Conservation (phyloP, 1,140 invertebrate genomes). For the Pseudomyrmex gracilis region DNA sequence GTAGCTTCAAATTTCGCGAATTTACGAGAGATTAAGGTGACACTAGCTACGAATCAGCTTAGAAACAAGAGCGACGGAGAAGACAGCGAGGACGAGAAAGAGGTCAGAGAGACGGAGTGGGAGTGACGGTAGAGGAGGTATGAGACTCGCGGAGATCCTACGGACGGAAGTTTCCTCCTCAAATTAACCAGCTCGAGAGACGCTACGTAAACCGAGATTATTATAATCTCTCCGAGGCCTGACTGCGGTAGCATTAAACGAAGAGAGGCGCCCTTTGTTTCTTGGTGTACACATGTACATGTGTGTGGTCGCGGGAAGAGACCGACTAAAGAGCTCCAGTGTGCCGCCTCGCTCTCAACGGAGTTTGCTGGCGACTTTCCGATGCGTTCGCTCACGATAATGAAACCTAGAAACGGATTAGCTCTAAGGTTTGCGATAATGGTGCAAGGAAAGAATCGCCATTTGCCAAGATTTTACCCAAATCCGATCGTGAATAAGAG, state of each 20-base stretch:
- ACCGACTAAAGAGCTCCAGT: slow-evolving; percentile 39
- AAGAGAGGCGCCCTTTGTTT: slow-evolving; percentile 81
- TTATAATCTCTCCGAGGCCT: slow-evolving; percentile 85
- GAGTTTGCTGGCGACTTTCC: slow-evolving; percentile 67
- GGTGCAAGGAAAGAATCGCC: slow-evolving; percentile 50
- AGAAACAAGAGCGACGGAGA: slow-evolving; percentile 54
- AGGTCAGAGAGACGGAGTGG: slow-evolving; percentile 63
- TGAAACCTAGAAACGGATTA: slow-evolving; percentile 68
- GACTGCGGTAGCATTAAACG: slow-evolving; percentile 85
- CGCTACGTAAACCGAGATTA: slow-evolving; percentile 85
- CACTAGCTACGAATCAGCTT: slow-evolving; percentile 76
- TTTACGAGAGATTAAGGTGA: slow-evolving; percentile 78
- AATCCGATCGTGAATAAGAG: slow-evolving; percentile 43
- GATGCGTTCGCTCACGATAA: slow-evolving; percentile 56
- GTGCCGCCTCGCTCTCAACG: slow-evolving; percentile 17
- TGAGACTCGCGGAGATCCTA: slow-evolving; percentile 74
- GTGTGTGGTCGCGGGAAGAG: slow-evolving; percentile 22
- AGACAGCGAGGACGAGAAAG: slow-evolving; percentile 15
- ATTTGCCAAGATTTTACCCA: slow-evolving; percentile 60
- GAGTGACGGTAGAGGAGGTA: slow-evolving; percentile 18
- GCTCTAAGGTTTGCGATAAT: slow-evolving; percentile 68
- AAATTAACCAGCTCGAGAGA: slow-evolving; percentile 84
- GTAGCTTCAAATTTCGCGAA: slow-evolving; percentile 70
- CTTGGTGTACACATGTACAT: slow-evolving; percentile 39
- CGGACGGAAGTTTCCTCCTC: slow-evolving; percentile 83